phyloP scores from a whole-genome alignment of 2,797 vertebrate genomes.

The Urocyon cinereoargenteus region DNA sequence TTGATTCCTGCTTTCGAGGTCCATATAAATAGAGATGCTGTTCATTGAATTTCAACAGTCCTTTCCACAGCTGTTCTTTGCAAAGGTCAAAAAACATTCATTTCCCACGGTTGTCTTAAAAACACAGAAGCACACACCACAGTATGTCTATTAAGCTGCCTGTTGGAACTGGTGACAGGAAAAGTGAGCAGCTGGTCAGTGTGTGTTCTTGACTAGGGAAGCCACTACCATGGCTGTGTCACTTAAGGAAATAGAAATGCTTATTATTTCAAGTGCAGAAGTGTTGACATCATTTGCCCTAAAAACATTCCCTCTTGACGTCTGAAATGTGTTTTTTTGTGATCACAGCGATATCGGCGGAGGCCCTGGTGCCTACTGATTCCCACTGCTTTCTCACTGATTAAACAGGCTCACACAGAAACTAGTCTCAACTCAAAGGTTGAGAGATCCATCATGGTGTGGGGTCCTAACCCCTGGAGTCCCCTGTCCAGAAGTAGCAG shows the following conservation, averaged over 20 bases:
- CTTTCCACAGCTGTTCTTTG: slow-evolving; percentile 45
- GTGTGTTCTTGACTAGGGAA: fast-evolving
- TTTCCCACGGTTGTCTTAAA: neutral
- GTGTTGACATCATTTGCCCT: neutral
- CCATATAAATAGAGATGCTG: slow-evolving; percentile 30
- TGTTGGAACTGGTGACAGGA: neutral
- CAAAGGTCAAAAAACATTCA: slow-evolving; percentile 53
- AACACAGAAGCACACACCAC: neutral
- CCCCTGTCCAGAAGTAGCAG: neutral
- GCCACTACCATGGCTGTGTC: fast-evolving
- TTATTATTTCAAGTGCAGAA: neutral
- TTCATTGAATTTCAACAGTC: neutral
- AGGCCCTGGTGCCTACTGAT: fast-evolving
- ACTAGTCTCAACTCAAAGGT: neutral
- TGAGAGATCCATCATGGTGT: no score
- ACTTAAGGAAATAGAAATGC: neutral
- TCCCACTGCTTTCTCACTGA: neutral
- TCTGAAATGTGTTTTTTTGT: neutral
- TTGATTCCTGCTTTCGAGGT: neutral
- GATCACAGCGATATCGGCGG: neutral
- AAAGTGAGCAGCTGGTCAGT: neutral
- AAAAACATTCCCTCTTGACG: neutral
- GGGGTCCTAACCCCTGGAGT: neutral
- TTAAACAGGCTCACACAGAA: neutral
- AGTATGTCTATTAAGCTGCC: neutral